These are phyloP conservation scores for Neelides folsomi DNA, from an alignment of 2,888 invertebrate species.

Conservation along the genomic window DNA sequence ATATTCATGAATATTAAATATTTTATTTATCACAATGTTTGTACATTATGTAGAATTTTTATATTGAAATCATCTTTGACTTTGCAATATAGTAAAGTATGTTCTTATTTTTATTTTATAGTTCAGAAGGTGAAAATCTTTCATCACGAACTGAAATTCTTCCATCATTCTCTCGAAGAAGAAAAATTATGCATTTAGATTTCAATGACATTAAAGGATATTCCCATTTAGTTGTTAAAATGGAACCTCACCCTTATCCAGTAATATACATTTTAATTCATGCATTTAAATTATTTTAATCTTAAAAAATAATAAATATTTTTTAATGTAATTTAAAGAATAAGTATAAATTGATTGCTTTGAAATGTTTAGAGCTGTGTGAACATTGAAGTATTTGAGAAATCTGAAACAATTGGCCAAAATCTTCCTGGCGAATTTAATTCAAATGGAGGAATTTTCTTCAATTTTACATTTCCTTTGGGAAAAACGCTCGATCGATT, in stretches of 20 bases:
- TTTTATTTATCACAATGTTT: too few species aligned
- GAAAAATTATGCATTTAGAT: slow-evolving; percentile 46
- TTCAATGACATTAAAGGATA: slow-evolving; percentile 50
- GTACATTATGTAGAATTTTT: too few species aligned
- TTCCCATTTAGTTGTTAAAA: slow-evolving; percentile 57
- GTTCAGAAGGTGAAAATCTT: slow-evolving; percentile 47
- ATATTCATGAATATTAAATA: too few species aligned
- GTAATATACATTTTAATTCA: background rate
- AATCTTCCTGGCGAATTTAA: slow-evolving; percentile 8
- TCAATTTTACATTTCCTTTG: slow-evolving; percentile 17
- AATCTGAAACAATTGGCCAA: slow-evolving; percentile 1
- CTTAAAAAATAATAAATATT: too few species aligned
- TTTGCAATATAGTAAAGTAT: too few species aligned
- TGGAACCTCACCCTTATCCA: slow-evolving; percentile 41
- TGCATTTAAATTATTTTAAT: too few species aligned
- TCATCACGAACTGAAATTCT: slow-evolving; percentile 45
- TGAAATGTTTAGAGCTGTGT: slow-evolving; percentile 21
- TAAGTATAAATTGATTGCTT: too few species aligned
- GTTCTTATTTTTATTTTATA: slow-evolving; percentile 37
- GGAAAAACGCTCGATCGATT: slow-evolving; percentile 1
- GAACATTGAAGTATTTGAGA: slow-evolving; percentile 16
- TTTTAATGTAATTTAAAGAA: too few species aligned
- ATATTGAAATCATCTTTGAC: too few species aligned
- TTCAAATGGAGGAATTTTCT: slow-evolving; percentile 14
- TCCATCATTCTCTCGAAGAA: slow-evolving; percentile 41